These are phyloP conservation scores for Pachyuromys duprasi DNA, from an alignment of 2,797 vertebrate species.

Conservation along the genomic window DNA sequence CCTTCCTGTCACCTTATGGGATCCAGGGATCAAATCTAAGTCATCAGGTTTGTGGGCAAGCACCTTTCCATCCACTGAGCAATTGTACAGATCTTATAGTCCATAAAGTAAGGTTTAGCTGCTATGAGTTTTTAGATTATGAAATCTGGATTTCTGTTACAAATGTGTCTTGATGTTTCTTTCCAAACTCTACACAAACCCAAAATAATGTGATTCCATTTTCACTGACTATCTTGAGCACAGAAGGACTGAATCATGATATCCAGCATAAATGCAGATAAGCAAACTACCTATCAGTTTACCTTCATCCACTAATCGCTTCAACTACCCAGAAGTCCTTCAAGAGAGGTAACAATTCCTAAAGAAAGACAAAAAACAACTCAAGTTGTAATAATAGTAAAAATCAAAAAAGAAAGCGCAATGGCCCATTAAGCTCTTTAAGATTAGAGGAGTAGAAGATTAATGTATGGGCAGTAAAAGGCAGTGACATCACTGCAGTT, in stretches of 20 bases:
- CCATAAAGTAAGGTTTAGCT: background rate
- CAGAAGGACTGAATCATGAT: background rate
- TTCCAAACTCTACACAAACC: slow-evolving; percentile 18
- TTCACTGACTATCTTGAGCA: background rate
- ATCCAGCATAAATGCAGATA: background rate
- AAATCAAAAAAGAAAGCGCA: slow-evolving; percentile 3
- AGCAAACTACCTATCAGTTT: background rate
- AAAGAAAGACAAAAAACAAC: background rate
- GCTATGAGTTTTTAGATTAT: slow-evolving; percentile 23
- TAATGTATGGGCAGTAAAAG: slow-evolving; percentile 9
- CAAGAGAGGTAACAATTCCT: slow-evolving; percentile 42
- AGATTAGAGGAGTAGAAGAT: background rate
- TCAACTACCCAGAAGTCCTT: slow-evolving; percentile 30
- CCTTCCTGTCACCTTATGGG: background rate
- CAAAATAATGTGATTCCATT: background rate
- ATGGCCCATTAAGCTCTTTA: background rate
- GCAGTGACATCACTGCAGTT: background rate
- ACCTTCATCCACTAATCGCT: background rate
- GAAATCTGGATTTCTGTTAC: slow-evolving; percentile 22
- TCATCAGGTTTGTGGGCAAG: background rate
- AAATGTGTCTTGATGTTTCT: background rate
- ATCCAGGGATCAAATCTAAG: background rate
- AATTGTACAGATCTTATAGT: background rate
- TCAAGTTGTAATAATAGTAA: background rate
- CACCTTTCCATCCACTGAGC: background rate